A percentile compares a stretch with the other conserved stretches of the same genome.
phyloP scores from a whole-genome alignment of 2,888 invertebrate species.

The Craniophora ligustri region DNA sequence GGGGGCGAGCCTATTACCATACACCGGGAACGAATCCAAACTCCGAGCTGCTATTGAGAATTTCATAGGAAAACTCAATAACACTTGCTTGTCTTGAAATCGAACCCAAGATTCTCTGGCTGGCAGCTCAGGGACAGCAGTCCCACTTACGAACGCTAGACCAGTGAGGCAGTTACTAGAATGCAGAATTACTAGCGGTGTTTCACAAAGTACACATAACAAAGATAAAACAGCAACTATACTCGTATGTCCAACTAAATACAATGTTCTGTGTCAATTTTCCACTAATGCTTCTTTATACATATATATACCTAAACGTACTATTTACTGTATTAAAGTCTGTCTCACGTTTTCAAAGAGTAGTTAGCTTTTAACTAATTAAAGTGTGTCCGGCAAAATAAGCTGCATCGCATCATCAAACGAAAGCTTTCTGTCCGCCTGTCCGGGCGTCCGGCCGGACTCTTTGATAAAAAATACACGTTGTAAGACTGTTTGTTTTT shows the following conservation, averaged over 20 bases:
- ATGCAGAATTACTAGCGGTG: too few species aligned
- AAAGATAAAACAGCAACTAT: constrained; percentile 20
- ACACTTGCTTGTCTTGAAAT: too few species aligned
- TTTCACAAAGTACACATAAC: too few species aligned
- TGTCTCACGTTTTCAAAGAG: constrained; percentile 43
- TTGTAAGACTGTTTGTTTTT: constrained; percentile 8
- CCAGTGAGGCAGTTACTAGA: too few species aligned
- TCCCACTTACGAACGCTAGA: too few species aligned
- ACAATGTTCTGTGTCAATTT: constrained; percentile 18
- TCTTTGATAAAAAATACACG: constrained; percentile 53
- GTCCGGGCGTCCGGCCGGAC: not conserved
- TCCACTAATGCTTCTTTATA: constrained; percentile 17
- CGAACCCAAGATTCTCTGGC: too few species aligned
- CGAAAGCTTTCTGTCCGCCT: constrained; percentile 22
- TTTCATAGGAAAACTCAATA: too few species aligned
- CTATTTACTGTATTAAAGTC: constrained; percentile 20
- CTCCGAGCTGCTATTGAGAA: too few species aligned
- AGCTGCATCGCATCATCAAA: constrained; percentile 39
- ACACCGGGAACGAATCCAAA: too few species aligned
- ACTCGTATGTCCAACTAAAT: not conserved
- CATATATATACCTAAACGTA: constrained; percentile 22
- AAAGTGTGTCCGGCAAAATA: constrained; percentile 43
- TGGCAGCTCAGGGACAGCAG: too few species aligned
- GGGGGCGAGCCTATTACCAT: too few species aligned
- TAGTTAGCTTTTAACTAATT: constrained; percentile 56